phyloP scores from a whole-genome alignment of 2,888 invertebrate genomes.

The Panorpa germanica region DNA sequence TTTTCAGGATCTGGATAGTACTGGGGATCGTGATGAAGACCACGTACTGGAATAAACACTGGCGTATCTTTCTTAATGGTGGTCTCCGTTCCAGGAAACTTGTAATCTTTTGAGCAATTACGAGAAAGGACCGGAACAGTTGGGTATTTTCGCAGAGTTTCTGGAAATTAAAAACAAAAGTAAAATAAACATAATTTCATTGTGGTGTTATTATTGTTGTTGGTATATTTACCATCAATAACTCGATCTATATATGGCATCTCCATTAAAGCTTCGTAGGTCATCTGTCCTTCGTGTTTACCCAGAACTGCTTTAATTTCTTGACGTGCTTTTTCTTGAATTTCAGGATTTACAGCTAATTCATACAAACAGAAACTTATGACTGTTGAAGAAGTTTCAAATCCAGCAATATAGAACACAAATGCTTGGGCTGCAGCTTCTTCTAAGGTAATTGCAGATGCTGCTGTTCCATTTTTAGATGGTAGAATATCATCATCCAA shows the following conservation, averaged over 20 bases:
- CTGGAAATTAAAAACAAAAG: too few species aligned
- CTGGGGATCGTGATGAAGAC: constrained; percentile 36
- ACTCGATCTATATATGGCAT: constrained; percentile 21
- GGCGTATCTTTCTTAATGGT: constrained; percentile 30
- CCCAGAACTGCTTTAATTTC: constrained; percentile 18
- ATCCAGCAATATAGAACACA: constrained; percentile 24
- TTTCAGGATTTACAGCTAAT: constrained; percentile 19
- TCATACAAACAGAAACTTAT: constrained; percentile 20
- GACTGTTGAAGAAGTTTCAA: constrained; percentile 23
- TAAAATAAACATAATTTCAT: too few species aligned
- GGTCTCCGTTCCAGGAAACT: constrained; percentile 26
- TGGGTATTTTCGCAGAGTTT: constrained; percentile 34
- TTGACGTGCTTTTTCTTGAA: constrained; percentile 19
- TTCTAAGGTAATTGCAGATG: constrained; percentile 7
- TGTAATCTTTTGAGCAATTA: constrained; percentile 28
- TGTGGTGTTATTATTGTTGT: too few species aligned
- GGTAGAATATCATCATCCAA: too few species aligned
- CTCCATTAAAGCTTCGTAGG: constrained; percentile 19
- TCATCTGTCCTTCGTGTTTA: constrained; percentile 16
- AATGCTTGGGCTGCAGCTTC: constrained; percentile 19
- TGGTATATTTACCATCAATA: constrained; percentile 18
- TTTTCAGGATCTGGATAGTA: constrained; percentile 37
- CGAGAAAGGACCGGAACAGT: constrained; percentile 30
- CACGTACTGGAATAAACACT: constrained; percentile 30
- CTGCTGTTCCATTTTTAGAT: constrained; percentile 1